These are phyloP conservation scores for Malurus alboscapulatus DNA, from an alignment of 2,113 vertebrate species.

Conservation along the genomic window DNA sequence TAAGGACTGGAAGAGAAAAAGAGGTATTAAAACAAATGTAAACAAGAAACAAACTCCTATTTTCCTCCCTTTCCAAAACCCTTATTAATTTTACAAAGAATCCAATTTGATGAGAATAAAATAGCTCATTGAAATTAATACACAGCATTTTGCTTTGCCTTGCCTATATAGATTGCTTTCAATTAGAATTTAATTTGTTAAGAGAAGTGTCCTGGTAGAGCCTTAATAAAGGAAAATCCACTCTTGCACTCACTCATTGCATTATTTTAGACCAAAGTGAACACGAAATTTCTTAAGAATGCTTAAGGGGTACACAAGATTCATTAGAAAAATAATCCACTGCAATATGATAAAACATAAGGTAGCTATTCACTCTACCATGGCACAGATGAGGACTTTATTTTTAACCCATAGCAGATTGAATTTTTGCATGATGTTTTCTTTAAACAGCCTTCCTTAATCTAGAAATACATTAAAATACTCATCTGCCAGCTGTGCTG, in stretches of 20 bases:
- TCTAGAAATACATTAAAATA: conserved; percentile 77
- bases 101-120: not conserved
- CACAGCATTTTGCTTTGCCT: conserved; percentile 7
- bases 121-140: conserved; percentile 27
- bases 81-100: not conserved
- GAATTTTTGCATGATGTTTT: conserved; percentile 75
- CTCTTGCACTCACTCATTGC: conserved; percentile 46
- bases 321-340: conserved; percentile 74
- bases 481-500: conserved; percentile 76
- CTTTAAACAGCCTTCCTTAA: conserved; percentile 75
- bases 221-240: conserved; percentile 49
- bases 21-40: not conserved
- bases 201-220: conserved; percentile 8
- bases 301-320: conserved; percentile 53
- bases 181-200: conserved; percentile 51
- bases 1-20: not conserved
- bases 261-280: conserved; percentile 48
- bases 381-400: conserved; percentile 70
- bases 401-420: conserved; percentile 72
- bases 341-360: conserved; percentile 73
- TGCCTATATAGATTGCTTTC: conserved; percentile 31
- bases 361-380: conserved; percentile 64
- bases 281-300: conserved; percentile 55
- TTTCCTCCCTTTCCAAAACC: not conserved
- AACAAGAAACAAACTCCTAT: not conserved